Evolutionary conservation across 2,888 invertebrate genomes (phyloP).

Genomic region (Apamea sordens): DNA sequence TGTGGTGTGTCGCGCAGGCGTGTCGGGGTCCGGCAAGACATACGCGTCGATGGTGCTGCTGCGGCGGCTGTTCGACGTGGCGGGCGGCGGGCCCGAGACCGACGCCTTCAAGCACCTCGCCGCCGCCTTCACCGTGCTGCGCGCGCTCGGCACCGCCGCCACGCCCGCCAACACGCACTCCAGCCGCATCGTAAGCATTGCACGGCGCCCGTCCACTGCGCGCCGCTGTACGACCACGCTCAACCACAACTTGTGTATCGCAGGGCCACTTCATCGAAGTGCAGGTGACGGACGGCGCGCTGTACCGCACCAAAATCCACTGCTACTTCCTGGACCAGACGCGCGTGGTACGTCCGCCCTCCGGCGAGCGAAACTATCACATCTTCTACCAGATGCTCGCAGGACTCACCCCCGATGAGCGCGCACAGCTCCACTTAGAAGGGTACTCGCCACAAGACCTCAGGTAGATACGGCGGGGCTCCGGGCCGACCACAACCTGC

Average conservation of each 20-base stretch:
- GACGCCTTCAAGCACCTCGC: conserved; percentile 99
- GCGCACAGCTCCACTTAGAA: conserved; percentile 95
- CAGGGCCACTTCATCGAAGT: conserved; percentile 99
- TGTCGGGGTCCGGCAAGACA: conserved; percentile 98
- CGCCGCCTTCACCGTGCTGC: conserved; percentile 98
- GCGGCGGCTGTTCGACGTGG: conserved; percentile 97
- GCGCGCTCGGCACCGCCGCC: conserved; percentile 97
- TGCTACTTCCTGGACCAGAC: conserved; percentile 98
- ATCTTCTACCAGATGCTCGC: conserved; percentile 99
- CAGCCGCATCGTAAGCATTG: conserved; percentile 95
- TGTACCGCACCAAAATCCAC: conserved; percentile 98
- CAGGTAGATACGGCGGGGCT: conserved; percentile 82
- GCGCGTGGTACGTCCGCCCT: conserved; percentile 95
- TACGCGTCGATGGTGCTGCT: conserved; percentile 97
- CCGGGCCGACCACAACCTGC: not conserved
- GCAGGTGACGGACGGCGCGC: conserved; percentile 98
- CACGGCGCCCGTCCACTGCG: not conserved
- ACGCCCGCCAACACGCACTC: conserved; percentile 97
- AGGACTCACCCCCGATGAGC: conserved; percentile 96
- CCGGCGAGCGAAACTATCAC: conserved; percentile 98
- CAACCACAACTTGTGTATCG: conserved; percentile 57
- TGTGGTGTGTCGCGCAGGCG: conserved; percentile 88
- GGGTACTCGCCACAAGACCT: conserved; percentile 95
- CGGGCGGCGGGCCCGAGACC: conserved; percentile 98
- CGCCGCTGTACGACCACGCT: not conserved